A percentile compares a stretch with the other conserved stretches of the same genome.
Conservation (phyloP, 2,113 vertebrate genomes). For the Hoplias malabaricus region DNA sequence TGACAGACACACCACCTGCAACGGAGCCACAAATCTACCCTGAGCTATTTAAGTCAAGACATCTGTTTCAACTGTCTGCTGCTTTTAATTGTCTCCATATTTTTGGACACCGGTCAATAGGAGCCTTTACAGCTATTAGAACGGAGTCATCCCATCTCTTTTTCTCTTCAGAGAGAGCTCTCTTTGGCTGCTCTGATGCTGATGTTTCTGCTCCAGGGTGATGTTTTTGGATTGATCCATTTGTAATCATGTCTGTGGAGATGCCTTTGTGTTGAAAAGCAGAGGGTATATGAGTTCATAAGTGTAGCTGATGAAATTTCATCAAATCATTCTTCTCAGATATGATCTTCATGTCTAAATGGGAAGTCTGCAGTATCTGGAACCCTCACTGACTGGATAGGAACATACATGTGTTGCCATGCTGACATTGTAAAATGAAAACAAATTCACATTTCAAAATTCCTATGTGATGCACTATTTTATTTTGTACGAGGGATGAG, state of each 20-base stretch:
- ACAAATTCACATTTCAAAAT: too few species aligned
- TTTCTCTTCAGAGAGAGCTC: not conserved
- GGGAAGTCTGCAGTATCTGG: not conserved
- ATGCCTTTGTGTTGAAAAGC: not conserved
- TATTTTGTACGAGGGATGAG: too few species aligned
- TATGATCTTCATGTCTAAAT: not conserved
- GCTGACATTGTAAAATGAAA: too few species aligned
- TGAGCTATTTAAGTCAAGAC: slow-evolving; percentile 27
- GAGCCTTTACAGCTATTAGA: slow-evolving; percentile 1
- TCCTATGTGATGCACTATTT: too few species aligned
- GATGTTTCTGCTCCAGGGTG: not conserved
- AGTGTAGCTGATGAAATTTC: not conserved
- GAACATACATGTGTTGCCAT: too few species aligned
- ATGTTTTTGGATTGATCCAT: not conserved
- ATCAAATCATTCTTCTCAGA: not conserved
- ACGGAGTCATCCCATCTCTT: not conserved
- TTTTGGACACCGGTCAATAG: not conserved
- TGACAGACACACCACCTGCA: slow-evolving; percentile 12
- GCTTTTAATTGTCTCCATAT: slow-evolving; percentile 21
- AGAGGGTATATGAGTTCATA: too few species aligned
- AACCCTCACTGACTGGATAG: too few species aligned
- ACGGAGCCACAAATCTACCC: slow-evolving; percentile 11
- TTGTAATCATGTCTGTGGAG: not conserved
- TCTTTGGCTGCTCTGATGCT: not conserved
- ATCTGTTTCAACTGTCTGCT: slow-evolving; percentile 40